Conservation (phyloP, 1,140 invertebrate genomes). For the Agraylea sexmaculata region DNA sequence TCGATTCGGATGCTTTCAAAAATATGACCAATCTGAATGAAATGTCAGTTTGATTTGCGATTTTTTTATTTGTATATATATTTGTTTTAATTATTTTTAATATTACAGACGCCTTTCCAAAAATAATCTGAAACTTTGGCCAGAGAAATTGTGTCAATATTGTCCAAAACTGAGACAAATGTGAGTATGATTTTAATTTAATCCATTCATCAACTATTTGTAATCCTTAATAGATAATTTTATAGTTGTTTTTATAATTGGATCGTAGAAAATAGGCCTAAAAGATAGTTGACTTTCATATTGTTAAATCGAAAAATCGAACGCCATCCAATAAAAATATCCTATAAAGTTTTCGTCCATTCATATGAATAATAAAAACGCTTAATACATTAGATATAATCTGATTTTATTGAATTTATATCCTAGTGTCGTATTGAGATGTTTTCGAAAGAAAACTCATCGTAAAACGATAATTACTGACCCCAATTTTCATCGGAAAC, state of each 20-base stretch:
- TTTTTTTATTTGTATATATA: background rate
- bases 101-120: conserved; percentile 34
- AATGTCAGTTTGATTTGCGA: conserved; percentile 26
- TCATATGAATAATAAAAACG: conserved; percentile 1
- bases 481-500: no score
- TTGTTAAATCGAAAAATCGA: no score
- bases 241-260: no score
- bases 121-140: conserved; percentile 35
- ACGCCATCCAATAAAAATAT: no score
- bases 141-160: conserved; percentile 33
- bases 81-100: conserved; percentile 10
- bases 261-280: background rate
- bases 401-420: no score
- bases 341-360: no score
- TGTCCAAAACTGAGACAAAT: conserved; percentile 36
- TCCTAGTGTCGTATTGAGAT: no score
- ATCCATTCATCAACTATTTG: conserved; percentile 6
- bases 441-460: no score
- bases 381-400: no score
- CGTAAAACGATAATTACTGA: no score
- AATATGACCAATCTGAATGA: conserved; percentile 24
- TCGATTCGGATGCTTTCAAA: conserved; percentile 28
- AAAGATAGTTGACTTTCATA: no score
- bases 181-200: conserved; percentile 32
- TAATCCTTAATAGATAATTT: no score